Conservation (phyloP, 2,888 invertebrate genomes). For the Nephrotoma flavescens region DNA sequence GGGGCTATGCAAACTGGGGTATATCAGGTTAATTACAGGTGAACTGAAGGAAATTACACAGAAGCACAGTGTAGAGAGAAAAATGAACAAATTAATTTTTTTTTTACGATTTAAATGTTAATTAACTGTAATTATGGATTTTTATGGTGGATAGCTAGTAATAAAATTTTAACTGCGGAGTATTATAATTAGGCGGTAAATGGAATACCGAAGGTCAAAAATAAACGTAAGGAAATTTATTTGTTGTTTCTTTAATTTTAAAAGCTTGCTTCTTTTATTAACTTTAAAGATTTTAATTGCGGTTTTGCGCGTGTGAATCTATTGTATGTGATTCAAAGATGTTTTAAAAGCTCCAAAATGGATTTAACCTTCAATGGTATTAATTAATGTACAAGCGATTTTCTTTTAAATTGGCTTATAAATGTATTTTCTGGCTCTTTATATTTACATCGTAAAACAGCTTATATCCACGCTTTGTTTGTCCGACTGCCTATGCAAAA, state of each 20-base stretch:
- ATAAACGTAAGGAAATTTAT: neutral
- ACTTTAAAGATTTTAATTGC: no score
- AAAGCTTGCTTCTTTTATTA: no score
- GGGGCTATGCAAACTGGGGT: neutral
- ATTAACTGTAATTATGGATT: neutral
- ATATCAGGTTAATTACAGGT: neutral
- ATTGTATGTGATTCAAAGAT: no score
- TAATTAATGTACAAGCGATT: no score
- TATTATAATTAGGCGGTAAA: neutral
- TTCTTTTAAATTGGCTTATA: no score
- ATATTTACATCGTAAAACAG: no score
- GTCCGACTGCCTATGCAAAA: no score
- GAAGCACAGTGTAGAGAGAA: neutral
- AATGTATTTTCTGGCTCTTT: no score
- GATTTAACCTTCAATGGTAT: no score
- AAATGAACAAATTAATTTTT: neutral
- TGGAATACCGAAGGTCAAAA: neutral
- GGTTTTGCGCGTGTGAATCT: no score
- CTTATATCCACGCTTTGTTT: no score
- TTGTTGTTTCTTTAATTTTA: neutral
- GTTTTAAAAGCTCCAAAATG: no score
- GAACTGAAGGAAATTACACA: neutral
- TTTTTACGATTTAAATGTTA: neutral
- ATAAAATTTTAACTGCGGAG: neutral
- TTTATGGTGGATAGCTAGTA: neutral